A percentile compares a stretch with the other conserved stretches of the same genome.
Evolutionary conservation across 2,797 vertebrate species (phyloP).

Genomic region (Anabas testudineus): DNA sequence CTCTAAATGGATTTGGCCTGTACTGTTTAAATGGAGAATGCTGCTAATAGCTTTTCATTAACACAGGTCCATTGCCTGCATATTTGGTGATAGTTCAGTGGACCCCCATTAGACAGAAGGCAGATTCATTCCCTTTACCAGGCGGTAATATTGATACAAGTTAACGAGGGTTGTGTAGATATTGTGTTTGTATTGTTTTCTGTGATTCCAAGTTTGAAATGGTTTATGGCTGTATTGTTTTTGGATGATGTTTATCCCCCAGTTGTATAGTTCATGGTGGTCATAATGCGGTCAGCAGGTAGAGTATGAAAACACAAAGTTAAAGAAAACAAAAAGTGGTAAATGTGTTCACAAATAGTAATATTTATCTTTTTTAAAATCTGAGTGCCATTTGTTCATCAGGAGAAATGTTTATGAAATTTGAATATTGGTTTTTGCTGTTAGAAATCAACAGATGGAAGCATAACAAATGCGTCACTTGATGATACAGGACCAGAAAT

Average conservation of each 20-base stretch:
- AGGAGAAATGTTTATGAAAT: neutral
- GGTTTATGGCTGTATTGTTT: neutral
- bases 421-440: neutral
- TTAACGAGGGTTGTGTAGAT: neutral
- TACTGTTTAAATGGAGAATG: constrained; percentile 68
- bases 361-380: too few relatives aligned
- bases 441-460: constrained; percentile 10
- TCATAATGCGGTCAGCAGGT: too few relatives aligned
- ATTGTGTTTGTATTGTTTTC: constrained; percentile 11
- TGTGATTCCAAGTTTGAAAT: neutral
- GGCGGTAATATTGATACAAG: constrained; percentile 22
- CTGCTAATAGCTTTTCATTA: constrained; percentile 78
- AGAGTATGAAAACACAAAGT: too few relatives aligned
- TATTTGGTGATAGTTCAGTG: constrained; percentile 43
- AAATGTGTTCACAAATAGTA: too few relatives aligned
- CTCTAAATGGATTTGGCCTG: constrained; percentile 71
- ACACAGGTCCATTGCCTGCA: constrained; percentile 48
- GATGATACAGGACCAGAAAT: neutral
- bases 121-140: constrained; percentile 32
- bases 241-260: neutral
- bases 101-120: constrained; percentile 47
- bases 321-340: too few relatives aligned
- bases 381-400: neutral
- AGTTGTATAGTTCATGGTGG: neutral
- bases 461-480: constrained; percentile 7